A percentile compares a stretch with the other conserved stretches of the same genome.
Evolutionary conservation across 53 echinoderm and acorn worm species (phyloP).

Genomic region (Echinometra lucunter): DNA sequence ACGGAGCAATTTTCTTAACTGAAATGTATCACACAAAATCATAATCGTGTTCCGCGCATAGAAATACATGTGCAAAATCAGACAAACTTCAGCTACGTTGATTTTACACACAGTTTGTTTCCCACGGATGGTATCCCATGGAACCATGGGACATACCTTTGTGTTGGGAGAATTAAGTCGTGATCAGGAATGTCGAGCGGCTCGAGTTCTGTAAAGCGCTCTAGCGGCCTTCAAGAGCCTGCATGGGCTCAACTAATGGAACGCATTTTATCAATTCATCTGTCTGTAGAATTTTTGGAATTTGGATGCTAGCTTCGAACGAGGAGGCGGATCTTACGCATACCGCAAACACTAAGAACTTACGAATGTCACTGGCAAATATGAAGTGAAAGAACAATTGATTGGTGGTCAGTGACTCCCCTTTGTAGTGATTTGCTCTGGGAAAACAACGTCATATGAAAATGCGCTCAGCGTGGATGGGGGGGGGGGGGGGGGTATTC

Average conservation of each 20-base stretch:
- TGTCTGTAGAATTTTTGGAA: constrained; percentile 55
- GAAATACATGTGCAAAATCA: constrained; percentile 60
- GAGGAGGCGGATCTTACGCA: constrained; percentile 23
- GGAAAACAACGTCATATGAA: too few species aligned
- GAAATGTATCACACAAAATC: background rate
- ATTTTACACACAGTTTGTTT: constrained; percentile 56
- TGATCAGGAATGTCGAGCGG: constrained; percentile 62
- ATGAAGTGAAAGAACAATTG: constrained; percentile 1
- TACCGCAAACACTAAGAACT: constrained; percentile 15
- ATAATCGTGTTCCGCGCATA: constrained; percentile 56
- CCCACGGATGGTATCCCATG: constrained; percentile 57
- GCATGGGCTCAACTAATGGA: constrained; percentile 14
- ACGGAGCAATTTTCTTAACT: background rate
- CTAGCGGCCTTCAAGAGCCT: constrained; percentile 27
- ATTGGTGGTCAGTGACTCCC: background rate
- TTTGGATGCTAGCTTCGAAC: constrained; percentile 14
- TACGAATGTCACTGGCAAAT: constrained; percentile 10
- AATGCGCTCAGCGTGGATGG: too few species aligned
- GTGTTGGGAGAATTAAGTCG: constrained; percentile 72
- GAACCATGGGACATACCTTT: constrained; percentile 80
- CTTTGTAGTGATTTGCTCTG: too few species aligned
- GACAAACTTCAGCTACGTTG: constrained; percentile 18
- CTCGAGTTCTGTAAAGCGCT: background rate
- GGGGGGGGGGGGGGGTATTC: too few species aligned
- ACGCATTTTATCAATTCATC: constrained; percentile 42